Percentiles rank a stretch among this genome's conserved stretches.
Evolutionary conservation across 1,140 invertebrate species (phyloP).

Genomic region (Philotrypesis tridentata): DNA sequence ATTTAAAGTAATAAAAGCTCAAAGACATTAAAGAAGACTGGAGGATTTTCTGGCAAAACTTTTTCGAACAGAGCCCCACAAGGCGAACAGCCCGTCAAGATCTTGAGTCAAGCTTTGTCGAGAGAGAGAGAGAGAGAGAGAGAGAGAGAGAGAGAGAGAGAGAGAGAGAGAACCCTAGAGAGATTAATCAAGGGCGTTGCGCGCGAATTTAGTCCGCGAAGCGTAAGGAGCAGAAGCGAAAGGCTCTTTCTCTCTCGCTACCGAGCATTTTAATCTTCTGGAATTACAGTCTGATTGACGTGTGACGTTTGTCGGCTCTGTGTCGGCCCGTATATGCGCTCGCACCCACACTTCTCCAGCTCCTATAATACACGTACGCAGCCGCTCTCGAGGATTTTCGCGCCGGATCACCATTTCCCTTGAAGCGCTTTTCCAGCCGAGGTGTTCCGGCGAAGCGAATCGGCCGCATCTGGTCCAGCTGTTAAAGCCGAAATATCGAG

Average conservation of each 20-base stretch:
- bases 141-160: no score
- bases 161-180: conserved; percentile 15
- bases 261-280: conserved; percentile 61
- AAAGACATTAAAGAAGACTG: no score
- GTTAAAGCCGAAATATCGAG: not conserved
- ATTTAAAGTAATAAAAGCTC: no score
- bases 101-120: no score
- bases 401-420: not conserved
- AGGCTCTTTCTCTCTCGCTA: not conserved
- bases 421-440: not conserved
- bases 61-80: no score
- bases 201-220: conserved; percentile 26
- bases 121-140: no score
- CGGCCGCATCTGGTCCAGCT: not conserved
- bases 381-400: not conserved
- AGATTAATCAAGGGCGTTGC: conserved; percentile 31
- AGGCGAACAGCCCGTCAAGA: no score
- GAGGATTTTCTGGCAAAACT: no score
- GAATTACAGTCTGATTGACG: conserved; percentile 65
- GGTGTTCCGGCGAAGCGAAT: not conserved
- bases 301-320: conserved; percentile 46
- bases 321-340: not conserved
- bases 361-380: not conserved
- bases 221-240: not conserved
- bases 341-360: not conserved